These are phyloP conservation scores for Nerophis lumbriciformis DNA, from an alignment of 2,113 vertebrate genomes.

Conservation along the genomic window DNA sequence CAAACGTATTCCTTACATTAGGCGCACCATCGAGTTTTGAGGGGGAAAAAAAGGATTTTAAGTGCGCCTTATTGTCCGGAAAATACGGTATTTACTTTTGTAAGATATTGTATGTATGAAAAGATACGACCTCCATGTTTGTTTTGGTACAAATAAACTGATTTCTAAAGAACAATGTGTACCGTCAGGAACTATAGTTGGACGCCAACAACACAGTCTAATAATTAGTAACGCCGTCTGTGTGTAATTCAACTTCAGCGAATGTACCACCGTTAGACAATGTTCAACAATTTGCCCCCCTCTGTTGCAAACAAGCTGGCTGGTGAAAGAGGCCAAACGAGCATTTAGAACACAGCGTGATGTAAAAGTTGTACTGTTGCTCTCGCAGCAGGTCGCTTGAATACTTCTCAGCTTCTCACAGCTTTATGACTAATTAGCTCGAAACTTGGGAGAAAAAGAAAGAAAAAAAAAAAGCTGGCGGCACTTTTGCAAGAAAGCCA, in stretches of 20 bases:
- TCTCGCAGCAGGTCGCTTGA: constrained; percentile 31
- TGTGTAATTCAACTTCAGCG: constrained; percentile 20
- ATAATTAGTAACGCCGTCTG: constrained; percentile 14
- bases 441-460: constrained; percentile 10
- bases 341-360: constrained; percentile 26
- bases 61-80: too few species aligned
- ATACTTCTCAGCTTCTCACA: constrained; percentile 29
- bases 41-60: too few species aligned
- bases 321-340: constrained; percentile 29
- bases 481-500: constrained; percentile 32
- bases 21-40: too few species aligned
- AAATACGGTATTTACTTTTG: too few species aligned
- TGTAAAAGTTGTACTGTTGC: constrained; percentile 15
- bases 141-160: background rate
- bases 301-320: constrained; percentile 11
- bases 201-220: background rate
- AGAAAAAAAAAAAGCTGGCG: constrained; percentile 38
- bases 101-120: background rate
- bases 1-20: too few species aligned
- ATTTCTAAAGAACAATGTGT: background rate
- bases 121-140: background rate
- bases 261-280: background rate
- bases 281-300: background rate
- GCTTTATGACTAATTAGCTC: constrained; percentile 49
- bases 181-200: background rate